Percentiles rank a stretch among this genome's conserved stretches.
Conservation (phyloP, 2,797 vertebrate genomes). For the Lepidocolaptes lacrymiger region DNA sequence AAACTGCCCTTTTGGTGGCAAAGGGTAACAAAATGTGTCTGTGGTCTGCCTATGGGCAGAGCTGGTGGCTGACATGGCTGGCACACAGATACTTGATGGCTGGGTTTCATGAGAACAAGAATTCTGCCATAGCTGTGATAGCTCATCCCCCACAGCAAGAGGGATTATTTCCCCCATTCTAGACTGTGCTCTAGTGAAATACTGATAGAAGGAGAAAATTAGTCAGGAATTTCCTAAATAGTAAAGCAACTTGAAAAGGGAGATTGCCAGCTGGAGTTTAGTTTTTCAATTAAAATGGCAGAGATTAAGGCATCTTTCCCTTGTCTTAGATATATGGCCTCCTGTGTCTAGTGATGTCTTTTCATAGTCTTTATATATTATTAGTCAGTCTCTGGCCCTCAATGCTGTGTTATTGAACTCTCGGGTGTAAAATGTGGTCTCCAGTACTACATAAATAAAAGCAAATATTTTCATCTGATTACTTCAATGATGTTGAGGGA, state of each 20-base stretch:
- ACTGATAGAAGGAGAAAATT: background rate
- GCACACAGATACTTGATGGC: background rate
- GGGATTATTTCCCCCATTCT: rapidly evolving
- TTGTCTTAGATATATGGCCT: background rate
- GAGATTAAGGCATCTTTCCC: background rate
- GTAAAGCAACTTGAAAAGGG: background rate
- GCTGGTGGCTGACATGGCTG: background rate
- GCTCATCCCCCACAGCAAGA: background rate
- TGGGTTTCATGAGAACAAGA: rapidly evolving
- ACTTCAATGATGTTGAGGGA: background rate
- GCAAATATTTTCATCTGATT: background rate
- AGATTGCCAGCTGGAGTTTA: background rate
- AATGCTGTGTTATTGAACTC: background rate
- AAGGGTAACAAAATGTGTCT: rapidly evolving
- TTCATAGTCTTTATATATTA: background rate
- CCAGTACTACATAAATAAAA: background rate
- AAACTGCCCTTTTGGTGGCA: rapidly evolving
- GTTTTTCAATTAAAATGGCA: background rate
- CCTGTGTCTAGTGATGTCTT: background rate
- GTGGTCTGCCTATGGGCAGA: background rate
- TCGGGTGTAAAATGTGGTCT: background rate
- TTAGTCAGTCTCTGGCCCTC: background rate
- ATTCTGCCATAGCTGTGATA: rapidly evolving
- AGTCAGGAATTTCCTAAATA: background rate
- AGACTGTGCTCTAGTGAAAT: background rate